Evolutionary conservation across 2,797 vertebrate genomes (phyloP).

Genomic region (Chelmon rostratus): DNA sequence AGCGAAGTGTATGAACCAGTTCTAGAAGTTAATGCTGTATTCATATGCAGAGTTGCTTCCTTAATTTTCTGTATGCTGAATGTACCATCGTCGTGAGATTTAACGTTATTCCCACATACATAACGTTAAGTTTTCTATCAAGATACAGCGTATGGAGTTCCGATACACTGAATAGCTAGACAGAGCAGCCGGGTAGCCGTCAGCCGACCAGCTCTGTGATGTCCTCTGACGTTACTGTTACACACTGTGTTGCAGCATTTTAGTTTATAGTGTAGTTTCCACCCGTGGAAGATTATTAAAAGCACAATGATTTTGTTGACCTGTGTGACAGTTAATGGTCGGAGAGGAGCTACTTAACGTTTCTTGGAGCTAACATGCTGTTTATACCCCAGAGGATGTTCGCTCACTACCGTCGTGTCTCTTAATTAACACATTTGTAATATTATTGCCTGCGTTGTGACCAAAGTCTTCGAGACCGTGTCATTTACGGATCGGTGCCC

Average conservation of each 20-base stretch:
- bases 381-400: too few relatives aligned
- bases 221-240: not conserved
- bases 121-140: not conserved
- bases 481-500: not conserved
- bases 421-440: not conserved
- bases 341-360: not conserved
- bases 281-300: too few relatives aligned
- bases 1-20: not conserved
- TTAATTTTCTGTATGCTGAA: not conserved
- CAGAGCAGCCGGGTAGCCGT: not conserved
- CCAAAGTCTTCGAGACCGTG: too few relatives aligned
- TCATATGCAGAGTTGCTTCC: fast-evolving
- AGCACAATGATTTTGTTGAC: not conserved
- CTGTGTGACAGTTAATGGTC: not conserved
- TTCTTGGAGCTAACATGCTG: not conserved
- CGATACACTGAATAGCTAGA: not conserved
- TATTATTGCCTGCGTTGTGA: too few relatives aligned
- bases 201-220: not conserved
- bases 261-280: not conserved
- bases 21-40: fast-evolving
- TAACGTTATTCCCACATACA: too few relatives aligned
- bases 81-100: not conserved
- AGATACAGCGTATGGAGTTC: too few relatives aligned
- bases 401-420: not conserved
- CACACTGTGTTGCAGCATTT: fast-evolving